Evolutionary conservation across 2,113 vertebrate genomes (phyloP).

Genomic region (Triplophysa tibetana): DNA sequence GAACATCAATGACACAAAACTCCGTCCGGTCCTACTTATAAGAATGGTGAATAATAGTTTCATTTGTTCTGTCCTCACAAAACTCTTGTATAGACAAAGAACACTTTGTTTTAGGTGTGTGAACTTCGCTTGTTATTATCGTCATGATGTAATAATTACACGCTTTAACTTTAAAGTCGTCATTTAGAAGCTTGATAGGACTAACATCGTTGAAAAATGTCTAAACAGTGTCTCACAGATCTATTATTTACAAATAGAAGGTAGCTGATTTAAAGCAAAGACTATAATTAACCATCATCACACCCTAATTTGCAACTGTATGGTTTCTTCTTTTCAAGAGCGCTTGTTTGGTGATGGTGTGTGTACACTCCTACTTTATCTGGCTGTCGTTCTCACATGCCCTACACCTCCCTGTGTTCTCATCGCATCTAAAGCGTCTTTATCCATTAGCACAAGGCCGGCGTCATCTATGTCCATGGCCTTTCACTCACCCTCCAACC

Average conservation of each 20-base stretch:
- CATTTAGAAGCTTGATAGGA: not conserved
- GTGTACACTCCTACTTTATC: not conserved
- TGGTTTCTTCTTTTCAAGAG: not conserved
- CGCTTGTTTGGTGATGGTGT: not conserved
- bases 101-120: too few species aligned
- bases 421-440: not conserved
- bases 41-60: too few species aligned
- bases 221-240: not conserved
- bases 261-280: not conserved
- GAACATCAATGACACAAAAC: too few species aligned
- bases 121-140: too few species aligned
- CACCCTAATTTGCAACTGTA: not conserved
- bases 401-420: not conserved
- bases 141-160: too few species aligned
- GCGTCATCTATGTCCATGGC: slow-evolving; percentile 9
- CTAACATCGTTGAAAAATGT: not conserved
- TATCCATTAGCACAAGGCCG: slow-evolving; percentile 28
- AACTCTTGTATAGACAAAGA: too few species aligned
- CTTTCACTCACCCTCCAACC: not conserved
- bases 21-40: too few species aligned
- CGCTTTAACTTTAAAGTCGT: not conserved
- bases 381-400: not conserved
- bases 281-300: not conserved
- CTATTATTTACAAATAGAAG: too few species aligned
- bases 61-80: too few species aligned